A percentile compares a stretch with the other conserved stretches of the same genome.
phyloP scores from a whole-genome alignment of 2,797 vertebrate species.

The Siniperca obscura region DNA sequence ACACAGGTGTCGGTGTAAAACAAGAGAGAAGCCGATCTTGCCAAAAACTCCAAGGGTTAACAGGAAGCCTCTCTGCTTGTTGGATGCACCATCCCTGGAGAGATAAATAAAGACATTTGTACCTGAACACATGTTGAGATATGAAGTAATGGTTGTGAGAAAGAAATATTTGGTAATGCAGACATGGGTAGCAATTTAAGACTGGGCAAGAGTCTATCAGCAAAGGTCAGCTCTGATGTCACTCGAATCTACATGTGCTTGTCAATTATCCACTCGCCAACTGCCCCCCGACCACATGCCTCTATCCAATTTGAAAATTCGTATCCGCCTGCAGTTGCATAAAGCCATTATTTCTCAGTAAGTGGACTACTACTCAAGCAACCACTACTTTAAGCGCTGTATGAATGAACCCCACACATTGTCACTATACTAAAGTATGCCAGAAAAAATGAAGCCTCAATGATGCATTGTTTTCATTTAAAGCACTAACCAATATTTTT shows the following conservation, averaged over 20 bases:
- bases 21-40: slow-evolving; percentile 41
- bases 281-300: neutral
- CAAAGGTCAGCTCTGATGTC: neutral
- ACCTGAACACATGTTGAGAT: slow-evolving; percentile 24
- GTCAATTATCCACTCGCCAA: slow-evolving; percentile 9
- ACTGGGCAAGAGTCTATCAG: neutral
- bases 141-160: slow-evolving; percentile 19
- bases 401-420: neutral
- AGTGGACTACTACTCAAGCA: neutral
- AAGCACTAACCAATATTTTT: neutral
- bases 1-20: slow-evolving; percentile 46
- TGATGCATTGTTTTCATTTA: slow-evolving; percentile 5
- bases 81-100: slow-evolving; percentile 17
- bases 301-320: slow-evolving; percentile 3
- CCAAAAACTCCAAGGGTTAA: slow-evolving; percentile 29
- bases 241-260: neutral
- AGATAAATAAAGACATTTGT: slow-evolving; percentile 28
- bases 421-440: neutral
- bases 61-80: slow-evolving; percentile 22
- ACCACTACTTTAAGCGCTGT: neutral
- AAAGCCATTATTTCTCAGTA: slow-evolving; percentile 1
- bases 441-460: neutral
- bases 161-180: slow-evolving; percentile 14
- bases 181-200: slow-evolving; percentile 14
- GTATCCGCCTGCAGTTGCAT: slow-evolving; percentile 12